phyloP scores from a whole-genome alignment of 1,140 invertebrate species.

The Armadillidium nasatum region DNA sequence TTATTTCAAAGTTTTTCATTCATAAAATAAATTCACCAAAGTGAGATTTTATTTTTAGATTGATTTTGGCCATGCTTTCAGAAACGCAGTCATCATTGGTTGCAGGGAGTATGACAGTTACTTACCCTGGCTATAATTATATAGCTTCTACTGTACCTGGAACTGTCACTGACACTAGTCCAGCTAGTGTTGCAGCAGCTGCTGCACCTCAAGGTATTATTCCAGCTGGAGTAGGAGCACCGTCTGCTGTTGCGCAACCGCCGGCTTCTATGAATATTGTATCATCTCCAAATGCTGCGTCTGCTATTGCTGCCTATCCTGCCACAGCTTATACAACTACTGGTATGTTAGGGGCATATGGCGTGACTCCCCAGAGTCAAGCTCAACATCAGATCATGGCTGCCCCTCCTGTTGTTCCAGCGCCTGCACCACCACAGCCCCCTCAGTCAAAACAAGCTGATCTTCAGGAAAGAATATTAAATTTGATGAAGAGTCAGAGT shows the following conservation, averaged over 20 bases:
- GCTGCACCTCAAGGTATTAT: background rate
- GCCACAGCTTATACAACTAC: background rate
- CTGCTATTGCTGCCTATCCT: background rate
- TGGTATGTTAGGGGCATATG: background rate
- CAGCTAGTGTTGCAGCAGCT: background rate
- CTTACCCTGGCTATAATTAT: background rate
- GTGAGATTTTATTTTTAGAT: too few species aligned
- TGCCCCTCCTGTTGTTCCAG: background rate
- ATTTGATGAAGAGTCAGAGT: background rate
- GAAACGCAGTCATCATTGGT: background rate
- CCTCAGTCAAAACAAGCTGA: background rate
- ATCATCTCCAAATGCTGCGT: background rate
- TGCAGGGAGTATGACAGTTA: background rate
- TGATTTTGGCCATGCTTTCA: background rate
- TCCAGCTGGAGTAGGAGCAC: too few species aligned
- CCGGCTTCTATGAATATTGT: background rate
- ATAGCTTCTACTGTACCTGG: background rate
- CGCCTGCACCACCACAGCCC: background rate
- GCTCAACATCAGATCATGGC: background rate
- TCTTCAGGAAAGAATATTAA: background rate
- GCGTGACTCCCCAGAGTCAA: background rate
- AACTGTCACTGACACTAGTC: background rate
- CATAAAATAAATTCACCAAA: too few species aligned
- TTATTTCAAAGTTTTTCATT: too few species aligned
- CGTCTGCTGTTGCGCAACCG: background rate